Evolutionary conservation across 2,888 invertebrate species (phyloP), one percentile per base, ranked within the genome.

Genomic region (Pollenia griseotomentosa): DNA sequence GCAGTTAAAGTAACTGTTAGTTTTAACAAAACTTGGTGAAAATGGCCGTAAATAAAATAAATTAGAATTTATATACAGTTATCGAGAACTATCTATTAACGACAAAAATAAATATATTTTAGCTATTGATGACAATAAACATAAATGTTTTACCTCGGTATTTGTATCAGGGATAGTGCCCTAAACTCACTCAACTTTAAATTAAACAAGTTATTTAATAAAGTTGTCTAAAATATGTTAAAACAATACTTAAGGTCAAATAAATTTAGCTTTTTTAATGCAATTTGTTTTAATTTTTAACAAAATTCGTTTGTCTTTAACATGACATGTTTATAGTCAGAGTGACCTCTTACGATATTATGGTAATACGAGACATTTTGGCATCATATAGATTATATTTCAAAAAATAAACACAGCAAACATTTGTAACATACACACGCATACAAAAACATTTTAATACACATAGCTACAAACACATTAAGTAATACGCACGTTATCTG

Each of bases 321-420:
- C 6, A 33, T 33, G 33, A 33, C 33, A 33, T 63, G 16, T 63
- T 68, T 61, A 12, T 68, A 42, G 74, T 14, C 19, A 40, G 23
- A 74, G 73, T 84, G 84, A 83, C 79, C 79, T 79, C 53, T 84
- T 74, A 33, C 4, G 33, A 33, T 33, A 53, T 84, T 73, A 59
- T 66, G 59, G 61, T 74, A 79, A 71, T 77, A 61, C 53, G 61
- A 84, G 79, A 84, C 84, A 74, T 74, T 68, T 74, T 74, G 84
- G 84, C 79, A 79, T 79, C 79, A 61, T 46, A 51, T 68, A 40
- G 63, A 44, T 33, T 59, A 48, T 53, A 61, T 79, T 59, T 79
- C 46, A 40, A 40, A 46, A 8, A 14, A 53, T 59, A 23, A 46
- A 70, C 55, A 59, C 66, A 66, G 66, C 55, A 71, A 63, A 63